These are phyloP conservation scores for Myripristis jacobus DNA, from an alignment of 2,797 vertebrate genomes.

Conservation along the genomic window DNA sequence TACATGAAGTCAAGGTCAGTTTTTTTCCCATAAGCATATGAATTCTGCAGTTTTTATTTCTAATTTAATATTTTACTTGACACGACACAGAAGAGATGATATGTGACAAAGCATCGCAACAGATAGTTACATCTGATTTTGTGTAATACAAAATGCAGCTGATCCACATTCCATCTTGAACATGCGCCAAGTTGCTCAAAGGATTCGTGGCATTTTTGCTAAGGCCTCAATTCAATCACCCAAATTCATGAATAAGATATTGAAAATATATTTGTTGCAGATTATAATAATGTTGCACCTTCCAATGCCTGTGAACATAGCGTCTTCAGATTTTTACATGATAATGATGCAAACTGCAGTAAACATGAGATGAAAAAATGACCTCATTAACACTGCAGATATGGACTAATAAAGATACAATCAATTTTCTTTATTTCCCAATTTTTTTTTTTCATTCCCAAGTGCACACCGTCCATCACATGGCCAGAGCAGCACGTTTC, in stretches of 20 bases:
- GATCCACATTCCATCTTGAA: slow-evolving; percentile 40
- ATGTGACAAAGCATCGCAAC: not conserved
- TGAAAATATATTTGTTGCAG: slow-evolving; percentile 32
- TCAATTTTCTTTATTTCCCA: slow-evolving; percentile 72
- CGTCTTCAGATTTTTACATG: slow-evolving; percentile 63
- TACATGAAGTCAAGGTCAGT: not conserved
- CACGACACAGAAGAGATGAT: not conserved
- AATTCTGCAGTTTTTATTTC: not conserved
- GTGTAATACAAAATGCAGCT: slow-evolving; percentile 10
- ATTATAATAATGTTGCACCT: slow-evolving; percentile 51
- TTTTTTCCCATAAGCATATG: not conserved
- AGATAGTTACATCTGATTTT: not conserved
- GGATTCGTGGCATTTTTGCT: slow-evolving; percentile 25
- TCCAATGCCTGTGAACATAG: slow-evolving; percentile 45
- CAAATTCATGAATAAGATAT: slow-evolving; percentile 31
- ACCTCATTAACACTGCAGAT: slow-evolving; percentile 70
- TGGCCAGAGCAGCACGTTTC: slow-evolving; percentile 52
- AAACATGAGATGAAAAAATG: slow-evolving; percentile 66
- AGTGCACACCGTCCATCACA: slow-evolving; percentile 28
- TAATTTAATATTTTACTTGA: not conserved
- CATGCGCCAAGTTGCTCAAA: slow-evolving; percentile 12
- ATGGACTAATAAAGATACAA: slow-evolving; percentile 63
- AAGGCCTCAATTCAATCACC: slow-evolving; percentile 58
- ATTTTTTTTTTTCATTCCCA: slow-evolving; percentile 64
- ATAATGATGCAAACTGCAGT: slow-evolving; percentile 68